These are phyloP conservation scores for Heloderma charlesbogerti DNA, from an alignment of 2,113 vertebrate species.

Conservation along the genomic window DNA sequence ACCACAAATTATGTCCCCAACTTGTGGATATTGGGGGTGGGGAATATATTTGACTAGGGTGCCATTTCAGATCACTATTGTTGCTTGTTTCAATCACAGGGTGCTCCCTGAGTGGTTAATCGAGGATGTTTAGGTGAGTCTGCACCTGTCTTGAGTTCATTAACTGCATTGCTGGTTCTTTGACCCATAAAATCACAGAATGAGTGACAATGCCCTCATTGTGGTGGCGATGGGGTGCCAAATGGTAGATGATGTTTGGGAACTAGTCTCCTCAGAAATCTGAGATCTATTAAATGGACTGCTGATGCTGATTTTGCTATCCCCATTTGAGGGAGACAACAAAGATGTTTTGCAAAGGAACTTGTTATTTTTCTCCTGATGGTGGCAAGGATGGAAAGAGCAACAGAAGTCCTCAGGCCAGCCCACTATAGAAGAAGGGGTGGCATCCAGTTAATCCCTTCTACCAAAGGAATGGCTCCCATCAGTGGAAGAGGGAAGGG, in stretches of 20 bases:
- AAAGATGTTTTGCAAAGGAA: background rate
- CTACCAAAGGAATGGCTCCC: too few relatives aligned
- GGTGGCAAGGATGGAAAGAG: too few relatives aligned
- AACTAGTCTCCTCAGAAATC: background rate
- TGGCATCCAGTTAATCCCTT: too few relatives aligned
- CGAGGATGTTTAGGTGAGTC: background rate
- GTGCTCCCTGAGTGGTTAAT: background rate
- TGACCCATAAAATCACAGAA: background rate
- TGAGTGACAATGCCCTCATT: background rate
- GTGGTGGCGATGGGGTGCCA: background rate
- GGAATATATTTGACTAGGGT: background rate
- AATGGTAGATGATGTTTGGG: background rate
- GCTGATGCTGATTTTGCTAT: background rate
- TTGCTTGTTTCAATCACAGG: background rate
- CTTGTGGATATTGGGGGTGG: background rate
- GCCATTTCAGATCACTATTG: background rate
- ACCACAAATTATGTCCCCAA: background rate
- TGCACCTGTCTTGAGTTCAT: background rate
- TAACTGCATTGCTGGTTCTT: background rate
- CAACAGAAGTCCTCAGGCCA: too few relatives aligned
- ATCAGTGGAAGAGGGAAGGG: too few relatives aligned
- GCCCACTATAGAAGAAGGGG: too few relatives aligned
- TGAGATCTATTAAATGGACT: background rate
- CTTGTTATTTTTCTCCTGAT: background rate
- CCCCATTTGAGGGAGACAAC: background rate